phyloP scores from a whole-genome alignment of 2,113 vertebrate genomes.

The Podocnemis expansa region DNA sequence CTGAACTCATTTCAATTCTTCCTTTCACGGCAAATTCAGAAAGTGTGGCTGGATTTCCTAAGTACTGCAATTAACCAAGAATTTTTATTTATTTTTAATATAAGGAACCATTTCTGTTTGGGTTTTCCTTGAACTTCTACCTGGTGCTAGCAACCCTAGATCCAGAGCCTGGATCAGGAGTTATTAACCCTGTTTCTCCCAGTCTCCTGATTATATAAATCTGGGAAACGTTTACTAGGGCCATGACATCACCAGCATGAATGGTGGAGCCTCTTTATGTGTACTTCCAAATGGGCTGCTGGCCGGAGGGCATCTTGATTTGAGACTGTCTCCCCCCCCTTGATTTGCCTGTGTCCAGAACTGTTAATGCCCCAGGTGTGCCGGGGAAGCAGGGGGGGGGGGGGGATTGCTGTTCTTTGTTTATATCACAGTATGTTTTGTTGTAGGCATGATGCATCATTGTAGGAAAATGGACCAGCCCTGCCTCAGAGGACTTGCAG shows the following conservation, averaged over 20 bases:
- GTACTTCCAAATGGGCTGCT: neutral
- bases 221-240: neutral
- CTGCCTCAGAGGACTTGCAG: neutral
- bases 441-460: no score
- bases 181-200: neutral
- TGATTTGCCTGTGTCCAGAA: slow-evolving; percentile 11
- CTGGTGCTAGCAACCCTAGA: neutral
- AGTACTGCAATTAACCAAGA: neutral
- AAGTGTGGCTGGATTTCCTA: neutral
- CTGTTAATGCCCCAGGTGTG: slow-evolving; percentile 8
- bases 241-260: neutral
- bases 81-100: neutral
- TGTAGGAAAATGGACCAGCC: neutral
- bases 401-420: no score
- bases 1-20: neutral
- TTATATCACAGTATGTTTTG: neutral
- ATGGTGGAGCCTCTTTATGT: neutral
- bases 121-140: neutral
- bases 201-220: neutral
- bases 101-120: neutral
- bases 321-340: slow-evolving; percentile 36
- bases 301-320: slow-evolving; percentile 38
- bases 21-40: neutral
- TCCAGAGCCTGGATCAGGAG: slow-evolving; percentile 12
- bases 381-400: slow-evolving; percentile 1